phyloP scores from a whole-genome alignment of 2,113 vertebrate genomes.

The Vanacampus margaritifer region DNA sequence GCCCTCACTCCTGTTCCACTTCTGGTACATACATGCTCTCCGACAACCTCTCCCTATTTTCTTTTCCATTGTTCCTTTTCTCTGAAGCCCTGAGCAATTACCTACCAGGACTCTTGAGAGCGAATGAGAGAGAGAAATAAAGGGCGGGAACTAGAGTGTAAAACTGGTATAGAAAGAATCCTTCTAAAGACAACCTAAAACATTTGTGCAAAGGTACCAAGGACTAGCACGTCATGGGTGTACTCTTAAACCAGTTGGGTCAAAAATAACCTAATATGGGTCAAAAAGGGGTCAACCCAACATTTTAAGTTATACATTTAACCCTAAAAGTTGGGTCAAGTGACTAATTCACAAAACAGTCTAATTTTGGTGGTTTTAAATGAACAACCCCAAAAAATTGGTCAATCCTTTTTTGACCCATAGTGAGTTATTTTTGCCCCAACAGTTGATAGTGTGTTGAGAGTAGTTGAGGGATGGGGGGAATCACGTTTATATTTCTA shows the following conservation, averaged over 20 bases:
- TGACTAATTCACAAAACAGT: no score
- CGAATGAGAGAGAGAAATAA: constrained; percentile 12
- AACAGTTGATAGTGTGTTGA: no score
- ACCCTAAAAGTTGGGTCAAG: no score
- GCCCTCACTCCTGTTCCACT: constrained; percentile 30
- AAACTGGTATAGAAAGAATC: constrained; percentile 31
- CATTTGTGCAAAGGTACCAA: neutral
- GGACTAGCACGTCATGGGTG: neutral
- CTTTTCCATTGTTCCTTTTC: constrained; percentile 50
- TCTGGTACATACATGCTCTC: constrained; percentile 27
- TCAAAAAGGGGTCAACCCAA: no score
- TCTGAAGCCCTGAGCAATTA: constrained; percentile 70
- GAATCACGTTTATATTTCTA: neutral
- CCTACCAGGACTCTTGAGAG: constrained; percentile 58
- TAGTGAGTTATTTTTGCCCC: no score
- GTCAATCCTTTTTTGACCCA: no score
- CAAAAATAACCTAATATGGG: no score
- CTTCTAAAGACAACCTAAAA: neutral
- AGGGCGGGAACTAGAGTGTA: constrained; percentile 11
- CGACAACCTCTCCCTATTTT: constrained; percentile 12
- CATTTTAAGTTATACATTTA: no score
- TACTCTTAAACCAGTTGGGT: no score
- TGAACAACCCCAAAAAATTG: no score
- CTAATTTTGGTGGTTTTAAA: no score
- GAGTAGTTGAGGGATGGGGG: neutral